Conservation (phyloP, 2,113 vertebrate genomes). For the Sakesphorus luctuosus region DNA sequence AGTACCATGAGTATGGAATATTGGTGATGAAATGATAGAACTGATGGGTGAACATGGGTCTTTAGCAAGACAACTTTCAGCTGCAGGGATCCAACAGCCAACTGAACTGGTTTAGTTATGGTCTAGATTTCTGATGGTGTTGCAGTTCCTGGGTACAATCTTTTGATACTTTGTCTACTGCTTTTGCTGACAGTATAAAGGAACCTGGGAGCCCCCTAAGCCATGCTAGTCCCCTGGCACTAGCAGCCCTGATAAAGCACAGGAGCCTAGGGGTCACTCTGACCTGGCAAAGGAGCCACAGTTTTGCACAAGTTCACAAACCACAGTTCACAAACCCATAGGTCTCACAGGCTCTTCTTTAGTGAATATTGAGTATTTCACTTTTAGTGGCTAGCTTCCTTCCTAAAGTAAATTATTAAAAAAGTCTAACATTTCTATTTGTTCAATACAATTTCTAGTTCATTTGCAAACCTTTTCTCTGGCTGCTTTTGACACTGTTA, state of each 20-base stretch:
- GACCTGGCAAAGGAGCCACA: not conserved
- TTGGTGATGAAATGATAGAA: not conserved
- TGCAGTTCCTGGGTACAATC: not conserved
- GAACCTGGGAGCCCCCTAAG: not conserved
- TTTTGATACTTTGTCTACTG: not conserved
- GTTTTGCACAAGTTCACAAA: not conserved
- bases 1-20: not conserved
- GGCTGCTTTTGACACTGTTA: slow-evolving; percentile 1
- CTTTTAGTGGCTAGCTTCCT: not conserved
- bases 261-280: not conserved
- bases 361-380: not conserved
- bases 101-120: not conserved
- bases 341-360: not conserved
- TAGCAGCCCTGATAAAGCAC: not conserved
- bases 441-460: not conserved
- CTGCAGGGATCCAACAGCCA: not conserved
- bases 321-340: not conserved
- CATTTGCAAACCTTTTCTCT: not conserved
- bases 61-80: not conserved
- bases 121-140: not conserved
- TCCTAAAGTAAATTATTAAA: not conserved
- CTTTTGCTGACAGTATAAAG: not conserved
- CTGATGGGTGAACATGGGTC: not conserved
- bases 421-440: not conserved
- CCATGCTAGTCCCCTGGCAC: not conserved